phyloP scores from a whole-genome alignment of 2,888 invertebrate species.

The Drosophila kanekoi region DNA sequence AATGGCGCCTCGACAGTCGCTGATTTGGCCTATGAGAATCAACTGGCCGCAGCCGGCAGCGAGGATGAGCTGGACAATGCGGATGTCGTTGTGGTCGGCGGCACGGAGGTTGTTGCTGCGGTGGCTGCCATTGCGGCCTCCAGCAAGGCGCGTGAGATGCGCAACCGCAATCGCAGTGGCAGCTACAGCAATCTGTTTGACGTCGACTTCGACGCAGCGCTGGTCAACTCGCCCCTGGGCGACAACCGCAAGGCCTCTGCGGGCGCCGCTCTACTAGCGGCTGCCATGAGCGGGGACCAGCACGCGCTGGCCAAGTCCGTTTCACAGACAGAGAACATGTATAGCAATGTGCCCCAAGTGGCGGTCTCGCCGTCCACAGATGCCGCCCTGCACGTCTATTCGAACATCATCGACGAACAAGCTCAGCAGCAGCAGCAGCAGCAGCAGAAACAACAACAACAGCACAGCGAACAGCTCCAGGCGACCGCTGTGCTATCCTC shows the following conservation, averaged over 20 bases:
- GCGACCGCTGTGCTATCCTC: slow-evolving; percentile 77
- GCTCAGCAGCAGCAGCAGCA: slow-evolving; percentile 59
- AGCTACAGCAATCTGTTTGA: slow-evolving; percentile 85
- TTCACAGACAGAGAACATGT: slow-evolving; percentile 84
- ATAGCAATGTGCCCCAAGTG: slow-evolving; percentile 84
- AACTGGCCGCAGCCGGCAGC: slow-evolving; percentile 64
- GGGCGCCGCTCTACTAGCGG: slow-evolving; percentile 69
- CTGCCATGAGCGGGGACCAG: slow-evolving; percentile 70
- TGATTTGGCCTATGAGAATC: slow-evolving; percentile 67
- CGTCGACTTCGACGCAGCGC: slow-evolving; percentile 78
- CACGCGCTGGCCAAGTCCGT: slow-evolving; percentile 72
- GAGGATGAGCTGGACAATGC: slow-evolving; percentile 76
- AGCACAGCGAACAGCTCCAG: slow-evolving; percentile 42
- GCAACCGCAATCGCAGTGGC: slow-evolving; percentile 82
- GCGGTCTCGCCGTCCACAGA: slow-evolving; percentile 62
- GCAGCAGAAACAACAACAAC: slow-evolving; percentile 56
- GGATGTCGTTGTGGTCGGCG: slow-evolving; percentile 80
- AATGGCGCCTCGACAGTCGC: slow-evolving; percentile 47
- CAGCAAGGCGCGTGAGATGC: slow-evolving; percentile 79
- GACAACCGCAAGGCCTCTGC: slow-evolving; percentile 56
- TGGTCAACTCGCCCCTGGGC: slow-evolving; percentile 43
- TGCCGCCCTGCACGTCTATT: slow-evolving; percentile 84
- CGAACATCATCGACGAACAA: slow-evolving; percentile 84
- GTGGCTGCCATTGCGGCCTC: slow-evolving; percentile 83
- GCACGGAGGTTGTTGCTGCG: slow-evolving; percentile 83